Base-by-base conservation (phyloP, 2,113 vertebrate species). In the Synodontis membranacea region DNA sequence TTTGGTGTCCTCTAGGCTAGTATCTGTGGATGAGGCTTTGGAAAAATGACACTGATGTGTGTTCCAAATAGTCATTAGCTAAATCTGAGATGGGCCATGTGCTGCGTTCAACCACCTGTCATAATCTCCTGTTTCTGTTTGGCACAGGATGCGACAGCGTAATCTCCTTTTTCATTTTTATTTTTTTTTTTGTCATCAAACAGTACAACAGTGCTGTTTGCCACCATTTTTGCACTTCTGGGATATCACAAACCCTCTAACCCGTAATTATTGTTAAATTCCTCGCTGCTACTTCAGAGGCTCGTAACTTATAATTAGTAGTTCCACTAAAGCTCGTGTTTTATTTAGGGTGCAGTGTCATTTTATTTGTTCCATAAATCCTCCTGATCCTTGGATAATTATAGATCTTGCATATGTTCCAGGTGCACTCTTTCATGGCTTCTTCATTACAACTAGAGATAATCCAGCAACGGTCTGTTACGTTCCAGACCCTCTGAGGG, bases 301-400 rank as follows among this genome's bases (percentile, higher is more conserved):
- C 82, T 25, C 3, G 12, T 70, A 44, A 83, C 50, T 74, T 46
- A 19, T 84, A 58, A 84, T 74, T 74, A 58, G 78, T 25, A 58
- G 78, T 39, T 58, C 21, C 50, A 74, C 23, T n/a, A 31, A 39
- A 56, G 46, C 62, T 83, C 52, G 19, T 83, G 82, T 84, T 84
- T 84, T 58, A 39, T 25, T 34, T 52, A 1, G 19, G 64, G 46
- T 52, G 44, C 70, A 74, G 48, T 39, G 34, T 80, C 54, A 58
- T 50, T 80, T 80, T 25, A 39, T 80, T 80, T 80, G 76, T 80
- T 80, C 52, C 7, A 58, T 58, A 80, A 80, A 39, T 42, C 52
- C 50, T 58, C 34, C 37, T 56, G 37, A 56, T 74, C 50, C 37
- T 25, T 25, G 11, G 58, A n/a, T 74, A 74, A 84, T 84, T 56